phyloP scores from a whole-genome alignment of 2,113 vertebrate genomes.

The Probosciger aterrimus region DNA sequence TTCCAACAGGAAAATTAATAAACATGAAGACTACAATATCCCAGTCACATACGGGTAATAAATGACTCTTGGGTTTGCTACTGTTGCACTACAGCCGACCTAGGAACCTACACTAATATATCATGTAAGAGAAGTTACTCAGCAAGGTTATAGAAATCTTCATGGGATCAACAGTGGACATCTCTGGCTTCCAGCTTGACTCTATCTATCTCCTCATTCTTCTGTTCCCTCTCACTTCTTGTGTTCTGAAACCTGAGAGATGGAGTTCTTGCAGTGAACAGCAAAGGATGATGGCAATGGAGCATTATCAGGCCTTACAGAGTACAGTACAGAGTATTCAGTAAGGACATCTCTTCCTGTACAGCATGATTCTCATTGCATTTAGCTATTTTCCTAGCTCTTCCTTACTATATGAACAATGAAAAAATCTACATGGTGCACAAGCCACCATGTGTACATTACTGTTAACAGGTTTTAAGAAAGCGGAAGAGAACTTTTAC shows the following conservation, averaged over 20 bases:
- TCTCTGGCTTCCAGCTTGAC: background rate
- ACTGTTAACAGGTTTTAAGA: background rate
- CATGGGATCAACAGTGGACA: rapidly evolving
- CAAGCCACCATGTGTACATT: background rate
- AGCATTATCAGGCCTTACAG: background rate
- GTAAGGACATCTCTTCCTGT: background rate
- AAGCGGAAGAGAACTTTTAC: background rate
- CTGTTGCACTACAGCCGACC: background rate
- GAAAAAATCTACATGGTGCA: background rate
- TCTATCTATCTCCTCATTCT: background rate
- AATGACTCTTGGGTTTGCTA: background rate
- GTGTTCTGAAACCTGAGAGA: background rate
- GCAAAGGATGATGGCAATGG: background rate
- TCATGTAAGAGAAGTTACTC: background rate
- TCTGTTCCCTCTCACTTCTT: background rate
- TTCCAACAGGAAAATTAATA: background rate
- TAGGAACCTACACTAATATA: background rate
- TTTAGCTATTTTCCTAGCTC: background rate
- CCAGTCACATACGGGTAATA: background rate
- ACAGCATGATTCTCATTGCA: background rate
- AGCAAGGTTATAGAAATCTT: background rate
- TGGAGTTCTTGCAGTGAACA: background rate
- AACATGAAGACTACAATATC: background rate
- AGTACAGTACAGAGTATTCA: background rate
- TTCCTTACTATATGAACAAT: background rate